Evolutionary conservation across 2,888 invertebrate genomes (phyloP).

Genomic region (Calameuta idolon): DNA sequence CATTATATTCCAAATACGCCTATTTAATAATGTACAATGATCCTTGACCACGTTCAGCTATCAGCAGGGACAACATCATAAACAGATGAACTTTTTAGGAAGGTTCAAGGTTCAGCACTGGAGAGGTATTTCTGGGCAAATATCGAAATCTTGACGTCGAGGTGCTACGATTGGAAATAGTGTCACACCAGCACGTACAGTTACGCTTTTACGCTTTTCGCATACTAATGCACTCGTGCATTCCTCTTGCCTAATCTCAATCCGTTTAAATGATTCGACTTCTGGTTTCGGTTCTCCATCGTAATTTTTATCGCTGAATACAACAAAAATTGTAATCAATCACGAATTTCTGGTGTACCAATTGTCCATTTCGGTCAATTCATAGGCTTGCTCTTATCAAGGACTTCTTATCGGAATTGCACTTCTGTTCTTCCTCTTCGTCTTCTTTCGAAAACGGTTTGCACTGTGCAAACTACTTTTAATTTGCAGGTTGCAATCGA

Average conservation of each 20-base stretch:
- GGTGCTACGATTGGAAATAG: constrained; percentile 5
- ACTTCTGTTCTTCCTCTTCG: not conserved
- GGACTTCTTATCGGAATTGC: not conserved
- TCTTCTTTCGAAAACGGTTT: not conserved
- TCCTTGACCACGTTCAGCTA: not conserved
- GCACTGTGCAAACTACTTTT: not conserved
- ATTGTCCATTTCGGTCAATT: not conserved
- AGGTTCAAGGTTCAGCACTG: not conserved
- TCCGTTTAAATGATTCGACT: not conserved
- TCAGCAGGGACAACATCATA: not conserved
- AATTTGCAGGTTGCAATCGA: not conserved
- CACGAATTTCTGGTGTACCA: not conserved
- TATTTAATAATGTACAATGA: not conserved
- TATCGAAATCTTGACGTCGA: not conserved
- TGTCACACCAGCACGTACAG: constrained; percentile 6
- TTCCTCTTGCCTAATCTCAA: constrained; percentile 3
- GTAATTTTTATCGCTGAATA: not conserved
- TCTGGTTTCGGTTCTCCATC: not conserved
- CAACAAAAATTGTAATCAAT: not conserved
- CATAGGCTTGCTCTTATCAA: not conserved
- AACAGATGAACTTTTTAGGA: not conserved
- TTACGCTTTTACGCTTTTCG: not conserved
- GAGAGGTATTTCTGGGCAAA: not conserved
- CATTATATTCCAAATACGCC: not conserved
- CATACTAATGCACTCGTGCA: constrained; percentile 8